These are phyloP conservation scores for Oenanthe oenanthe DNA, from an alignment of 2,113 vertebrate species.

Conservation along the genomic window DNA sequence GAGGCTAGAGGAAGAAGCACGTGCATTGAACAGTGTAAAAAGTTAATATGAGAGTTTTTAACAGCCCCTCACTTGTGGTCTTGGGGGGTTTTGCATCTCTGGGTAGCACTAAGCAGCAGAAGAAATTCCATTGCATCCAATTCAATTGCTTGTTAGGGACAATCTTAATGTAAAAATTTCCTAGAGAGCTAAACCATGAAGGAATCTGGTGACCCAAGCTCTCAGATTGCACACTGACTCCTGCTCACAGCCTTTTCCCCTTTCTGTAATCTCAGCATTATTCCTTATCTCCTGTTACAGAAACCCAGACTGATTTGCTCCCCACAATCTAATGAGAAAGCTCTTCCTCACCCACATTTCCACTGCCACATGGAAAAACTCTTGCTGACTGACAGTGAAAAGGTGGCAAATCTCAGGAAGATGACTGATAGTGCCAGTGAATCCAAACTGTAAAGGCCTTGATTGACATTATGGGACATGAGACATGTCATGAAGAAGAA, in stretches of 20 bases:
- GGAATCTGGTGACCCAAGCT: neutral
- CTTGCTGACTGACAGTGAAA: neutral
- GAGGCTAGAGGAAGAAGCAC: neutral
- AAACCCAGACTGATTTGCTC: neutral
- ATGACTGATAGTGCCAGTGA: neutral
- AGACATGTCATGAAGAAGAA: constrained; percentile 1
- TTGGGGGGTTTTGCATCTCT: neutral
- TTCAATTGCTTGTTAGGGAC: neutral
- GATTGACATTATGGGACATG: neutral
- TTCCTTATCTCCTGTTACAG: neutral
- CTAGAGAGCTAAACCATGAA: neutral
- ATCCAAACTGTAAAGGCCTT: neutral
- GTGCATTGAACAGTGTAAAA: neutral
- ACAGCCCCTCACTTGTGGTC: neutral
- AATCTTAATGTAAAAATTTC: neutral
- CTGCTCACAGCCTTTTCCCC: neutral
- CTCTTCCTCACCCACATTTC: neutral
- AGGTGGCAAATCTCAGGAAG: neutral
- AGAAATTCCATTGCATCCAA: neutral
- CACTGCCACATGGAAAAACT: neutral
- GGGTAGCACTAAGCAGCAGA: neutral
- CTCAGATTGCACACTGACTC: neutral
- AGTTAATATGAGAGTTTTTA: neutral
- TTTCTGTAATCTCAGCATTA: neutral
- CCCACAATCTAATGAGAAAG: neutral